Percentiles rank a stretch among this genome's conserved stretches.
phyloP scores from a whole-genome alignment of 2,888 invertebrate species.

The Campaea margaritaria region DNA sequence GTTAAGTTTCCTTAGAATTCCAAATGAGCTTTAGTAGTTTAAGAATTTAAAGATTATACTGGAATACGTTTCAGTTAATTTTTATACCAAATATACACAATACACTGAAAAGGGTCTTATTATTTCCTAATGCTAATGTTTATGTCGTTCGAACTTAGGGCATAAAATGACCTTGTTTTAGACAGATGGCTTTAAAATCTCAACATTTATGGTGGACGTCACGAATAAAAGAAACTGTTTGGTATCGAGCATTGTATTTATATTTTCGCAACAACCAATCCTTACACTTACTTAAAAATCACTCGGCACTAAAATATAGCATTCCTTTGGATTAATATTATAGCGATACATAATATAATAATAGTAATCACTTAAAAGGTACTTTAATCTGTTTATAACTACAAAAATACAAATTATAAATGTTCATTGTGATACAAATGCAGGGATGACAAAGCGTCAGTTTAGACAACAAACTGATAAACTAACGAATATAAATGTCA shows the following conservation, averaged over 20 bases:
- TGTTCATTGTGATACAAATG: conserved; percentile 38
- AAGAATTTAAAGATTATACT: conserved; percentile 63
- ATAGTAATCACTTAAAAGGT: background rate
- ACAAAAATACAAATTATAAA: conserved; percentile 10
- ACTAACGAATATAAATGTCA: conserved; percentile 1
- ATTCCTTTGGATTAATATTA: no score
- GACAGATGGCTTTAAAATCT: no score
- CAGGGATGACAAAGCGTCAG: conserved; percentile 20
- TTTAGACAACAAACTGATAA: background rate
- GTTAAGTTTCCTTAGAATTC: conserved; percentile 37
- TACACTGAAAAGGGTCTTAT: conserved; percentile 44
- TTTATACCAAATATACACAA: conserved; percentile 82
- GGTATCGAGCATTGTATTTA: conserved; percentile 69
- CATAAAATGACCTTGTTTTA: no score
- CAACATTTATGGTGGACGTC: no score
- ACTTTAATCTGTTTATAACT: background rate
- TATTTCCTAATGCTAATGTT: conserved; percentile 12
- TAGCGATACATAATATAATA: no score
- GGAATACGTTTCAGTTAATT: conserved; percentile 67
- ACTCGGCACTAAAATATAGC: background rate
- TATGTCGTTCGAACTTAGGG: background rate
- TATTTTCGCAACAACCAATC: conserved; percentile 50
- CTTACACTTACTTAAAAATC: conserved; percentile 9
- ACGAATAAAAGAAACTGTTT: conserved; percentile 38
- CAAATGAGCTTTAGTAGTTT: conserved; percentile 47